phyloP scores from a whole-genome alignment of 2,797 vertebrate genomes.

The Gymnoscopelus braueri region DNA sequence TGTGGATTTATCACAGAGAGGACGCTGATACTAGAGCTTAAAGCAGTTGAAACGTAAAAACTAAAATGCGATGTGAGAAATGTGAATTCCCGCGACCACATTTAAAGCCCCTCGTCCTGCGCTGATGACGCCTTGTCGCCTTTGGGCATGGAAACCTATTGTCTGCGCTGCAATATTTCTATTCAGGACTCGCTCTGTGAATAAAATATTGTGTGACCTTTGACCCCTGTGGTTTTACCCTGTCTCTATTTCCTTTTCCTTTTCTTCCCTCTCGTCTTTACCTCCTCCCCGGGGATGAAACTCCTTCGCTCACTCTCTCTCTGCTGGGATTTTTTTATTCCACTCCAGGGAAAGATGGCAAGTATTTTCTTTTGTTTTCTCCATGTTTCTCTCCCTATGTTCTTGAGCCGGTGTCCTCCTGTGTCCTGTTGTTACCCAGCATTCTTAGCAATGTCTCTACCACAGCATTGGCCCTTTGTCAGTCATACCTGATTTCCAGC shows the following conservation, averaged over 20 bases:
- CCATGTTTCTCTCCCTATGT: slow-evolving; percentile 86
- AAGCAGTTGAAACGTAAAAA: slow-evolving; percentile 26
- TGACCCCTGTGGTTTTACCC: slow-evolving; percentile 94
- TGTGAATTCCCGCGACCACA: slow-evolving; percentile 51
- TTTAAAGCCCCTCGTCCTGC: slow-evolving; percentile 51
- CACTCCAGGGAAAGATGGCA: slow-evolving; percentile 82
- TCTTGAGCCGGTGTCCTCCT: slow-evolving; percentile 63
- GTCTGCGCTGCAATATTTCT: slow-evolving; percentile 93
- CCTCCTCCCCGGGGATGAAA: slow-evolving; percentile 59
- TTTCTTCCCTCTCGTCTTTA: slow-evolving; percentile 65
- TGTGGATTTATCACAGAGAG: slow-evolving; percentile 49
- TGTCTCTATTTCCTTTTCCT: slow-evolving; percentile 64
- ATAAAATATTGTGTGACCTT: slow-evolving; percentile 96
- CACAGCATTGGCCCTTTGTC: slow-evolving; percentile 11
- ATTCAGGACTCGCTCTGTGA: slow-evolving; percentile 94
- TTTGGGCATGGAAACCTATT: slow-evolving; percentile 62
- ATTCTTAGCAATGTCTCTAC: slow-evolving; percentile 37
- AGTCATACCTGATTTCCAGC: slow-evolving; percentile 23
- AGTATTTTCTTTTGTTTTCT: slow-evolving; percentile 74
- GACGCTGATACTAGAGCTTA: slow-evolving; percentile 63
- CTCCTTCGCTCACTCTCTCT: slow-evolving; percentile 69
- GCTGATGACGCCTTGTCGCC: slow-evolving; percentile 55
- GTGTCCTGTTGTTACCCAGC: slow-evolving; percentile 36
- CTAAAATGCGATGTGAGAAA: slow-evolving; percentile 26
- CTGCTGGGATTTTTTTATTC: slow-evolving; percentile 84